phyloP scores from a whole-genome alignment of 2,888 invertebrate genomes.

The Caenorhabditis sinica region DNA sequence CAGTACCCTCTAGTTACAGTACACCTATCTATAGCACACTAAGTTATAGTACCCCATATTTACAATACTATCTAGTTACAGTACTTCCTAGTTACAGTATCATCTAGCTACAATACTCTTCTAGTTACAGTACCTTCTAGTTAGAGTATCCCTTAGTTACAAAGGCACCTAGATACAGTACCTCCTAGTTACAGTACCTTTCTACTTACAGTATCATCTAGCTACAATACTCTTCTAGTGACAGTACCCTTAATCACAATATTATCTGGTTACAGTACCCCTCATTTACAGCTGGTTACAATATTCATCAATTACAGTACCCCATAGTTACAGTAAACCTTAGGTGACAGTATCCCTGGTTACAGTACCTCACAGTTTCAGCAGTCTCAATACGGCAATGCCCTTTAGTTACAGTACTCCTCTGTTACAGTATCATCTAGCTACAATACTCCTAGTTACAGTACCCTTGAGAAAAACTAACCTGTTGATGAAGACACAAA shows the following conservation, averaged over 20 bases:
- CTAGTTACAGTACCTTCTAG: no score
- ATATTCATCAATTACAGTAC: background rate
- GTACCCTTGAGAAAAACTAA: conserved; percentile 42
- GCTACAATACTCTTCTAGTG: background rate
- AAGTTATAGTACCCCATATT: no score
- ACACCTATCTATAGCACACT: no score
- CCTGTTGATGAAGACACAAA: conserved; percentile 79
- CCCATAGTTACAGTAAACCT: no score
- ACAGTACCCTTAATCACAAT: background rate
- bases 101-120: background rate
- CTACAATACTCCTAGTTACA: background rate
- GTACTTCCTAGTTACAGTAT: background rate
- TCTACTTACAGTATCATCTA: background rate
- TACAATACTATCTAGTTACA: no score
- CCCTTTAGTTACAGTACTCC: background rate
- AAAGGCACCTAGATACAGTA: background rate
- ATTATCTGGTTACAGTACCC: background rate
- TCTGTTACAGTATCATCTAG: no score
- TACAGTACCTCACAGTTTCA: background rate
- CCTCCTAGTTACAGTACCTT: background rate
- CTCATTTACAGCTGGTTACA: background rate
- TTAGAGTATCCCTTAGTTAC: background rate
- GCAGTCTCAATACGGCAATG: no score
- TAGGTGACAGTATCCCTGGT: background rate
- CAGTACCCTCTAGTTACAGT: background rate